phyloP scores from a whole-genome alignment of 1,140 invertebrate species.

The Harpegnathos saltator region DNA sequence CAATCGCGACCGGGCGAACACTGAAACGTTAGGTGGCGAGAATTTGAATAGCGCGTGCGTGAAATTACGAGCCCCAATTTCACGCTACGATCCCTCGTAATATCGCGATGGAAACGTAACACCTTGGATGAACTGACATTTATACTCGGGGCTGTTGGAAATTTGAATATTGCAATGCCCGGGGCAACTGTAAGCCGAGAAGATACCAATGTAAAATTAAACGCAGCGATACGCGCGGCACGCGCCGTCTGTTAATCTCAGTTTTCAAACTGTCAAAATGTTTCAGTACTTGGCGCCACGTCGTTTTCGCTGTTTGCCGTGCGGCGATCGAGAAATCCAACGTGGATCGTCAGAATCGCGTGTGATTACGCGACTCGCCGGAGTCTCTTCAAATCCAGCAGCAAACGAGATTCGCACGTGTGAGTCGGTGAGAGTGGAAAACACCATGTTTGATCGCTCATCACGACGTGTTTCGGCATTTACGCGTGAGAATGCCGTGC shows the following conservation, averaged over 20 bases:
- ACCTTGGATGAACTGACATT: slow-evolving; percentile 54
- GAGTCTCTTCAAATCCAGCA: neutral
- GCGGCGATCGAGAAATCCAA: neutral
- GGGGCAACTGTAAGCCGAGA: slow-evolving; percentile 11
- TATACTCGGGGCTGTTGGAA: slow-evolving; percentile 33
- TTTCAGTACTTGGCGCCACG: slow-evolving; percentile 18
- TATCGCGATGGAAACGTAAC: slow-evolving; percentile 60
- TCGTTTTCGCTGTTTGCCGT: slow-evolving; percentile 19
- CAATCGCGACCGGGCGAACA: slow-evolving; percentile 24
- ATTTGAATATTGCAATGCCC: slow-evolving; percentile 52
- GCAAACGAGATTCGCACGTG: slow-evolving; percentile 1
- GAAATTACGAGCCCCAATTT: slow-evolving; percentile 51
- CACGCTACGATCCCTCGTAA: slow-evolving; percentile 64
- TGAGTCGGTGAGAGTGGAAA: neutral
- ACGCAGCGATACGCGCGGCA: slow-evolving; percentile 4
- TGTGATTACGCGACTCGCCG: slow-evolving; percentile 6
- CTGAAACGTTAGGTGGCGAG: neutral
- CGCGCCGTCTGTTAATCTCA: slow-evolving; percentile 1
- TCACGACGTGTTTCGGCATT: neutral
- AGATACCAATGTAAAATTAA: slow-evolving; percentile 39
- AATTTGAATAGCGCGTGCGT: slow-evolving; percentile 11
- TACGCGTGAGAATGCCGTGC: neutral
- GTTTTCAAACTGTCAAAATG: slow-evolving; percentile 28
- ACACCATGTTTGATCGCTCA: neutral
- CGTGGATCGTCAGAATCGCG: neutral